phyloP scores from a whole-genome alignment of 2,888 invertebrate genomes.

The Metallyticus violacea region DNA sequence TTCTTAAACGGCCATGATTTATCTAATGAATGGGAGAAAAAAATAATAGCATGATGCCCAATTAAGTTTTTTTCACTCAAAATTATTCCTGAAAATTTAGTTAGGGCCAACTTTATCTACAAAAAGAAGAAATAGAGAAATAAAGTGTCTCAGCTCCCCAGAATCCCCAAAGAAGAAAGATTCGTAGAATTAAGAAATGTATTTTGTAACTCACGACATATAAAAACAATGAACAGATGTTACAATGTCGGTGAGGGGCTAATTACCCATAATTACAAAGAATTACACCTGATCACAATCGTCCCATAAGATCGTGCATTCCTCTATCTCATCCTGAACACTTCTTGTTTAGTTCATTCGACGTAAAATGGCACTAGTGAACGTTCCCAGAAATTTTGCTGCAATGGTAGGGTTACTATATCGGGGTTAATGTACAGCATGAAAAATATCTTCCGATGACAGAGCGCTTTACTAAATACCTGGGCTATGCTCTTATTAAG shows the following conservation, averaged over 20 bases:
- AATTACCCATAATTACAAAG: background rate
- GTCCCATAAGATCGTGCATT: background rate
- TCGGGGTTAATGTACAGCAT: background rate
- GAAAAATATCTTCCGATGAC: background rate
- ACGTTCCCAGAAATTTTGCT: background rate
- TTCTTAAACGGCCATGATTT: too few species aligned
- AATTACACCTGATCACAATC: background rate
- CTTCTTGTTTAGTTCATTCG: background rate
- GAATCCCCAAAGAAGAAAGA: background rate
- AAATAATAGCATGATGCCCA: too few species aligned
- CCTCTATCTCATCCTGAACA: background rate
- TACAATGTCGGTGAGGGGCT: background rate
- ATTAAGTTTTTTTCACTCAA: too few species aligned
- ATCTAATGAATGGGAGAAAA: too few species aligned
- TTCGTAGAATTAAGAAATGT: background rate
- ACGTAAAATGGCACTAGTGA: background rate
- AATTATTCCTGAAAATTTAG: too few species aligned
- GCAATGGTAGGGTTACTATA: background rate
- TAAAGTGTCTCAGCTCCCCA: background rate
- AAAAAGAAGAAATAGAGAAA: too few species aligned
- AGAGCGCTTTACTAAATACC: too few species aligned
- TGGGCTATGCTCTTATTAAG: too few species aligned
- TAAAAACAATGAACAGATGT: background rate
- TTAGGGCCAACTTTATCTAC: too few species aligned
- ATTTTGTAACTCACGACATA: background rate